These are phyloP conservation scores for Orthonyx spaldingii DNA, from an alignment of 2,113 vertebrate genomes.

Conservation along the genomic window DNA sequence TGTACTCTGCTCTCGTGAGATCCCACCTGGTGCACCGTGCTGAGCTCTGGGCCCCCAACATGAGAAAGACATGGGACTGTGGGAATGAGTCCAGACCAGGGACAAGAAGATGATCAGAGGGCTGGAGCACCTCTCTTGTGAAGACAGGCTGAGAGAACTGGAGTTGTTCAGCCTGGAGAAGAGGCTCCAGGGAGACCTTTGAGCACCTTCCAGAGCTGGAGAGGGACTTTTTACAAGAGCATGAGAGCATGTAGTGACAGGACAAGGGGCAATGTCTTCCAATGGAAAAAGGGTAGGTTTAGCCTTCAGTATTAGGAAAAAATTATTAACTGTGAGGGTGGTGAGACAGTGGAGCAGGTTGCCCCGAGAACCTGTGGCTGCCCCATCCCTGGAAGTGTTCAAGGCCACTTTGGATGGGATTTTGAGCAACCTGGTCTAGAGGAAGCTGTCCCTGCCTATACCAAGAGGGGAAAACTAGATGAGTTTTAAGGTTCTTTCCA, in stretches of 20 bases:
- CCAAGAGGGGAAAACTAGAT: background rate
- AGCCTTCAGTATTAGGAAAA: background rate
- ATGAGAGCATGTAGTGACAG: background rate
- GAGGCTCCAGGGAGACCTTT: background rate
- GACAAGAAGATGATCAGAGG: background rate
- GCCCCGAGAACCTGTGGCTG: background rate
- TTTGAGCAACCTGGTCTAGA: background rate
- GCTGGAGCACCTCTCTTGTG: background rate
- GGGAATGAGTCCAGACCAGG: background rate
- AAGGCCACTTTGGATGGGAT: background rate
- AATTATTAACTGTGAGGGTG: background rate
- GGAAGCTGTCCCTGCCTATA: background rate
- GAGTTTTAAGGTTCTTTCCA: background rate
- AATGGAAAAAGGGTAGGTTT: background rate
- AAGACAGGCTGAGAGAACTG: background rate
- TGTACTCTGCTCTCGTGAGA: background rate
- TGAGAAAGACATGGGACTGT: background rate
- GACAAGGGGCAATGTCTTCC: background rate
- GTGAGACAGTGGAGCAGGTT: background rate
- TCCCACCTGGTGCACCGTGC: background rate
- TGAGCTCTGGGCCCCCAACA: background rate
- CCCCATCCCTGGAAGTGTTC: background rate
- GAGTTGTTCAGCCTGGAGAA: background rate
- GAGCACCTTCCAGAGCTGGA: background rate
- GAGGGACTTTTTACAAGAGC: background rate